Percentiles rank a stretch among this genome's conserved stretches.
phyloP scores from a whole-genome alignment of 2,888 invertebrate genomes.

The Allolobophora icterica region DNA sequence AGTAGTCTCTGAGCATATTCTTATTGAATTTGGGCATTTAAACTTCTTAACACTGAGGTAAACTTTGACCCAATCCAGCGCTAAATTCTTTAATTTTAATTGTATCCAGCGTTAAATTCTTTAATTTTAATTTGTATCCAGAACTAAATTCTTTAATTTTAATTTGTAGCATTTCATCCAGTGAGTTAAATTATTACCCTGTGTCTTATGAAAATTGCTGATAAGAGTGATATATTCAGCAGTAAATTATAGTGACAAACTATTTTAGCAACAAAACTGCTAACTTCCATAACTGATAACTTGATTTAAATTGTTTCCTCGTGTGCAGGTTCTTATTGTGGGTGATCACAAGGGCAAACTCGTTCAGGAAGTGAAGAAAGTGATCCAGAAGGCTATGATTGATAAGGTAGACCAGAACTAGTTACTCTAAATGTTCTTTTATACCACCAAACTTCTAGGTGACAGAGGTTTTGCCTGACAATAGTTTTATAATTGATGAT shows the following conservation, averaged over 20 bases:
- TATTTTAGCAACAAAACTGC: background rate
- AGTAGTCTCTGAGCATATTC: too few species aligned
- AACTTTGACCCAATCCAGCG: background rate
- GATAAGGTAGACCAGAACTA: slow-evolving; percentile 66
- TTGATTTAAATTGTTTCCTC: background rate
- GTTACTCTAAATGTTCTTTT: background rate
- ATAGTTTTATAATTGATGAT: background rate
- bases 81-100: too few species aligned
- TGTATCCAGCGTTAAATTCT: too few species aligned
- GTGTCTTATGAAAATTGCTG: background rate
- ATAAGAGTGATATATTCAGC: background rate
- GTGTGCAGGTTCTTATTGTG: slow-evolving; percentile 75
- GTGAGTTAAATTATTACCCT: too few species aligned
- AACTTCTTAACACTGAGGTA: background rate
- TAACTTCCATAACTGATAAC: background rate
- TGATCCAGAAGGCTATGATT: slow-evolving; percentile 79
- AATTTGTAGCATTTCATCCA: too few species aligned
- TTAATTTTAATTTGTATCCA: too few species aligned
- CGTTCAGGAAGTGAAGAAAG: slow-evolving; percentile 92
- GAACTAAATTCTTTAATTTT: too few species aligned
- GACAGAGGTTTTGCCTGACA: background rate
- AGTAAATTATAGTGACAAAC: background rate
- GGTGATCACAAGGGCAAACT: slow-evolving; percentile 88
- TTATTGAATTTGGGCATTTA: background rate
- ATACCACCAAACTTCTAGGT: background rate